A percentile compares a stretch with the other conserved stretches of the same genome.
Evolutionary conservation across 2,888 invertebrate species (phyloP).

Genomic region (Eilema griseolum): DNA sequence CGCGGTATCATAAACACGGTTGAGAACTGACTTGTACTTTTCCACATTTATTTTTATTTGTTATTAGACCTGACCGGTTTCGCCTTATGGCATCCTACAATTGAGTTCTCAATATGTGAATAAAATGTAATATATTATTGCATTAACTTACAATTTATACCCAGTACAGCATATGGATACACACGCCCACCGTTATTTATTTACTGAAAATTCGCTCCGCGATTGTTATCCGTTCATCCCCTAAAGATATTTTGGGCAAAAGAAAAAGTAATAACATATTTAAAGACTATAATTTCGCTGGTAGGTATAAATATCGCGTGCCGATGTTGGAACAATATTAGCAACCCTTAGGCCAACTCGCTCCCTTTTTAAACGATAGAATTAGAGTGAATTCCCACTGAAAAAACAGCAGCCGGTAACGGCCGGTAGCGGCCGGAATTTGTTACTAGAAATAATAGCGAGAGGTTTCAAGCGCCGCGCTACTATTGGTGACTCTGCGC

Average conservation of each 20-base stretch:
- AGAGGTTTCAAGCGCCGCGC: no score
- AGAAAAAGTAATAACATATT: constrained; percentile 35
- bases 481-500: no score
- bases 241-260: constrained; percentile 37
- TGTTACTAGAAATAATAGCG: no score
- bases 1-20: no score
- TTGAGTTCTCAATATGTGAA: background rate
- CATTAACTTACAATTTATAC: constrained; percentile 27
- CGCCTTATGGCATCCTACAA: no score
- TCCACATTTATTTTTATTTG: no score
- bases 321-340: constrained; percentile 70
- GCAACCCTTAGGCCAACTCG: constrained; percentile 65
- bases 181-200: constrained; percentile 32
- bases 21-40: no score
- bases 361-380: constrained; percentile 65
- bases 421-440: no score
- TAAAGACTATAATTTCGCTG: constrained; percentile 49
- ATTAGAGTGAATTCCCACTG: constrained; percentile 30
- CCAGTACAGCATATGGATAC: constrained; percentile 22
- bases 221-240: constrained; percentile 38
- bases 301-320: constrained; percentile 60
- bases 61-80: no score
- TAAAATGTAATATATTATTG: no score
- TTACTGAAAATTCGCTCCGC: constrained; percentile 28
- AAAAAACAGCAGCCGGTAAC: no score